Percentiles rank a stretch among this genome's conserved stretches.
Conservation (phyloP, 2,113 vertebrate species). For the Sinocyclocheilus rhinocerous region DNA sequence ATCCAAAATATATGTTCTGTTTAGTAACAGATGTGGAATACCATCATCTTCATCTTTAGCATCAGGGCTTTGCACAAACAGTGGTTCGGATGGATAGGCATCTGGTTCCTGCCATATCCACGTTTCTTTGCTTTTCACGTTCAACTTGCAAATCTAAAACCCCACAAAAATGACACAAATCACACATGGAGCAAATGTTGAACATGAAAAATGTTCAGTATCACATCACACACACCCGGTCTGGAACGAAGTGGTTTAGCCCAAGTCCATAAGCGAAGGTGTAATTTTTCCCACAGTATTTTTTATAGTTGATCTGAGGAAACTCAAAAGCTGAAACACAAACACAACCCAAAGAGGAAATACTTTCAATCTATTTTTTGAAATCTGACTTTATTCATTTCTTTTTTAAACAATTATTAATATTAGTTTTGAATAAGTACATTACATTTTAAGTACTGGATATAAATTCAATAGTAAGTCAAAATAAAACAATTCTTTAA, state of each 20-base stretch:
- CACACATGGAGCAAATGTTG: neutral
- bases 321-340: constrained; percentile 83
- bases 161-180: constrained; percentile 22
- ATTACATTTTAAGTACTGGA: no score
- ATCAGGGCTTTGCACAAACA: constrained; percentile 83
- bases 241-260: constrained; percentile 87
- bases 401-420: no score
- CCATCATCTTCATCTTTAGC: constrained; percentile 86
- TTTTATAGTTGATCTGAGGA: constrained; percentile 87
- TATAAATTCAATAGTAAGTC: no score
- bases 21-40: constrained; percentile 62
- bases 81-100: constrained; percentile 83
- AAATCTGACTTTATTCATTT: no score
- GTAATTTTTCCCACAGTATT: constrained; percentile 80
- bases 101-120: constrained; percentile 87
- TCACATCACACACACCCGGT: constrained; percentile 75
- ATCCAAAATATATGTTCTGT: neutral
- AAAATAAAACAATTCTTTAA: no score
- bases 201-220: neutral
- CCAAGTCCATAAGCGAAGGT: constrained; percentile 83
- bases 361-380: no score
- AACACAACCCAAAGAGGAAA: neutral
- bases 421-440: no score
- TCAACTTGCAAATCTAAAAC: constrained; percentile 84
- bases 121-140: constrained; percentile 84